Conservation (phyloP, 2,888 invertebrate genomes). For the Macrophya annulata region DNA sequence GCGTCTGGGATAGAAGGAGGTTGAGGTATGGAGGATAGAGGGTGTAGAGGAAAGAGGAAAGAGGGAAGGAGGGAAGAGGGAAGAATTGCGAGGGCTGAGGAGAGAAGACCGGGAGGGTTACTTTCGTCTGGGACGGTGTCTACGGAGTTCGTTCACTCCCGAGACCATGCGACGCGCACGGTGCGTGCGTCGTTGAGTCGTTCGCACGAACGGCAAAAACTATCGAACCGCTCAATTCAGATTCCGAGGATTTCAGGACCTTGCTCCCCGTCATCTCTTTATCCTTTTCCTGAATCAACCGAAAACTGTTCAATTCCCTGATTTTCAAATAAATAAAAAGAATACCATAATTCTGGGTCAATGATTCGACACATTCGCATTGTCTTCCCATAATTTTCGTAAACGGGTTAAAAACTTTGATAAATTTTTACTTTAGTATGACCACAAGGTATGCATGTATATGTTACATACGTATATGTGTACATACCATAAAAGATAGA, state of each 20-base stretch:
- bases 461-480: not conserved
- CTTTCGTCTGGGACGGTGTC: slow-evolving; percentile 68
- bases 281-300: not conserved
- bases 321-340: not conserved
- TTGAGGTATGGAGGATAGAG: not conserved
- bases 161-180: slow-evolving; percentile 56
- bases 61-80: slow-evolving; percentile 32
- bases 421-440: not conserved
- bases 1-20: slow-evolving; percentile 45
- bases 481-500: not conserved
- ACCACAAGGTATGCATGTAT: too few relatives aligned
- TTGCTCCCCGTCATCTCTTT: not conserved
- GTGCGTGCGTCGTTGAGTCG: slow-evolving; percentile 46
- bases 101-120: slow-evolving; percentile 59
- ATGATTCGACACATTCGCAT: not conserved
- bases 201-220: slow-evolving; percentile 48
- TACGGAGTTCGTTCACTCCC: slow-evolving; percentile 73
- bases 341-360: not conserved
- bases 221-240: slow-evolving; percentile 27
- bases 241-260: not conserved
- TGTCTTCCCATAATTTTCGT: too few relatives aligned
- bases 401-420: too few relatives aligned
- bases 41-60: slow-evolving; percentile 22
- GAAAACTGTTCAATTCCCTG: not conserved
- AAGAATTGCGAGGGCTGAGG: slow-evolving; percentile 40